Conservation (phyloP, 2,888 invertebrate species). For the Gerosis bhagava region DNA sequence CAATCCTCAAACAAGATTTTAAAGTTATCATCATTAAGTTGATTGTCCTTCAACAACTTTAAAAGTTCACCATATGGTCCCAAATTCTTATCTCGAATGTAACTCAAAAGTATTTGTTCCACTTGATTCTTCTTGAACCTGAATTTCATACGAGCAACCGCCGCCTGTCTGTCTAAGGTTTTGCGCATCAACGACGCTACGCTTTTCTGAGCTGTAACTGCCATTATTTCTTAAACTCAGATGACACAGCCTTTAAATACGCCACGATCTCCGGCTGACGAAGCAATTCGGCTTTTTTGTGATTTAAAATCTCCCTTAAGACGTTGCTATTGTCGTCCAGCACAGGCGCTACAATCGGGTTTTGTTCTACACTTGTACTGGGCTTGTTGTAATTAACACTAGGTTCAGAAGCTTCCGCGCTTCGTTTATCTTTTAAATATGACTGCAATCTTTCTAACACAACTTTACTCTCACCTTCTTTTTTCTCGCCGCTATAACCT, state of each 20-base stretch:
- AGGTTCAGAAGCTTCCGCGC: slow-evolving; percentile 55
- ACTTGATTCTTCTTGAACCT: slow-evolving; percentile 69
- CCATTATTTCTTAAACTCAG: slow-evolving; percentile 74
- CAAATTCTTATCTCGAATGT: slow-evolving; percentile 56
- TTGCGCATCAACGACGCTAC: slow-evolving; percentile 71
- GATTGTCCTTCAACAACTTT: slow-evolving; percentile 65
- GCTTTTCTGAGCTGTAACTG: slow-evolving; percentile 61
- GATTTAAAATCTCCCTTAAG: slow-evolving; percentile 69
- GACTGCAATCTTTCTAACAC: slow-evolving; percentile 74
- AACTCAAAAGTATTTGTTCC: slow-evolving; percentile 63
- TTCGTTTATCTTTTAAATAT: slow-evolving; percentile 74
- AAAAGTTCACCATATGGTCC: slow-evolving; percentile 73
- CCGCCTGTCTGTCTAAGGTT: slow-evolving; percentile 64
- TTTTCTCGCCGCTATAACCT: slow-evolving; percentile 75
- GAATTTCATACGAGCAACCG: slow-evolving; percentile 62
- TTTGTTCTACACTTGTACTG: slow-evolving; percentile 63
- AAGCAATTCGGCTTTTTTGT: slow-evolving; percentile 71
- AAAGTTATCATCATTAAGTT: slow-evolving; percentile 67
- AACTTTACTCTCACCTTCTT: slow-evolving; percentile 74
- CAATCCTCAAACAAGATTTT: slow-evolving; percentile 66
- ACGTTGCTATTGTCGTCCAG: slow-evolving; percentile 67
- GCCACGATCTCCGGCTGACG: slow-evolving; percentile 72
- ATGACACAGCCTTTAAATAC: slow-evolving; percentile 64
- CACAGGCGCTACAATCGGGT: slow-evolving; percentile 41
- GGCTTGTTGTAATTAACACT: slow-evolving; percentile 58